A percentile compares a stretch with the other conserved stretches of the same genome.
Evolutionary conservation across 1,140 invertebrate species (phyloP).

Genomic region (Ceratina australensis): DNA sequence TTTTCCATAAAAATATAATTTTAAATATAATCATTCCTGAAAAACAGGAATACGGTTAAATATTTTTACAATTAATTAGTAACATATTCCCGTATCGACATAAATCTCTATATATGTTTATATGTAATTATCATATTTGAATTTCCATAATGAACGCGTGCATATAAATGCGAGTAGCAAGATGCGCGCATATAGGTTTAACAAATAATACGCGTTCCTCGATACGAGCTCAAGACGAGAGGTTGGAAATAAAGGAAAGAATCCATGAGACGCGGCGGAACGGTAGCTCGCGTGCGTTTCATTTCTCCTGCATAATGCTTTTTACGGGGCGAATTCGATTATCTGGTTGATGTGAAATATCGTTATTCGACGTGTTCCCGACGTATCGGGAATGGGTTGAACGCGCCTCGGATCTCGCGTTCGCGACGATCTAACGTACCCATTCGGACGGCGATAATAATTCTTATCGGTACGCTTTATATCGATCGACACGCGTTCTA

Average conservation of each 20-base stretch:
- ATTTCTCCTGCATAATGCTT: neutral
- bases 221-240: too few species aligned
- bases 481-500: conserved; percentile 33
- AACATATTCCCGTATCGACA: too few species aligned
- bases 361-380: neutral
- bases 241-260: neutral
- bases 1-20: too few species aligned
- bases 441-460: conserved; percentile 28
- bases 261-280: neutral
- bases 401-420: neutral
- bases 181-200: too few species aligned
- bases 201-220: too few species aligned
- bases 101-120: too few species aligned
- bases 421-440: conserved; percentile 15
- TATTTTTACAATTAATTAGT: too few species aligned
- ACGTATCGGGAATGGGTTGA: neutral
- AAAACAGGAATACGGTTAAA: too few species aligned
- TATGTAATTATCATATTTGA: too few species aligned
- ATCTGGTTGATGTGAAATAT: neutral
- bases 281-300: neutral
- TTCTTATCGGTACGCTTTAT: conserved; percentile 38
- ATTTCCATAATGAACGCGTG: too few species aligned
- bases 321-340: neutral
- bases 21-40: too few species aligned
- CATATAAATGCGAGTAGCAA: too few species aligned